These are phyloP conservation scores for Leptarthrus brevirostris DNA, from an alignment of 2,888 invertebrate species.

Conservation along the genomic window DNA sequence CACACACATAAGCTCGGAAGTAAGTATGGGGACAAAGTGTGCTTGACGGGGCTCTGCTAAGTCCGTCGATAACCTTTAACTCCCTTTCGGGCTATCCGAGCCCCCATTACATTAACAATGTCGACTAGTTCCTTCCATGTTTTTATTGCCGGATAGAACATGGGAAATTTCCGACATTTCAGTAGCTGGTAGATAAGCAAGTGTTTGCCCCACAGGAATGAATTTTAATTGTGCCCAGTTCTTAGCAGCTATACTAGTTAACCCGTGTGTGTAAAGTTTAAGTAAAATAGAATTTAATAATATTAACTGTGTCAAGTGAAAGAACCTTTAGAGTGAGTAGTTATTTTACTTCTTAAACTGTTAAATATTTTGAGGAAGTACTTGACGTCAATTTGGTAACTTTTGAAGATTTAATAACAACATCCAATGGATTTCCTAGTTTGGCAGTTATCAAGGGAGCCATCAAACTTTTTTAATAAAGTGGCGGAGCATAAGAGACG, in stretches of 20 bases:
- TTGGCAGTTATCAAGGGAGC: background rate
- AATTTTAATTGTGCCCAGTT: background rate
- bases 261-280: too few relatives aligned
- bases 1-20: background rate
- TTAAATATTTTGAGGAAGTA: background rate
- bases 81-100: background rate
- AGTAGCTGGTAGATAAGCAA: conserved; percentile 3
- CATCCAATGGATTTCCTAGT: too few relatives aligned
- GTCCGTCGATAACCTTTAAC: background rate
- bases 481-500: too few relatives aligned
- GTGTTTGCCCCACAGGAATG: background rate
- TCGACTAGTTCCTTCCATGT: conserved; percentile 6
- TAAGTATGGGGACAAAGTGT: background rate
- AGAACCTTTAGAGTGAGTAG: background rate
- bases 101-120: too few relatives aligned
- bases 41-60: conserved; percentile 3
- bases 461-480: too few relatives aligned
- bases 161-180: background rate
- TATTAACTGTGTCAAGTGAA: background rate
- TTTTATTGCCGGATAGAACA: conserved; percentile 1
- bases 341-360: background rate
- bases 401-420: conserved; percentile 11
- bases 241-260: too few relatives aligned
- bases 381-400: conserved; percentile 16
- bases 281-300: too few relatives aligned